Evolutionary conservation across 2,888 invertebrate species (phyloP), one percentile per base, ranked within the genome.

Genomic region (Habrosyne pyritoides): DNA sequence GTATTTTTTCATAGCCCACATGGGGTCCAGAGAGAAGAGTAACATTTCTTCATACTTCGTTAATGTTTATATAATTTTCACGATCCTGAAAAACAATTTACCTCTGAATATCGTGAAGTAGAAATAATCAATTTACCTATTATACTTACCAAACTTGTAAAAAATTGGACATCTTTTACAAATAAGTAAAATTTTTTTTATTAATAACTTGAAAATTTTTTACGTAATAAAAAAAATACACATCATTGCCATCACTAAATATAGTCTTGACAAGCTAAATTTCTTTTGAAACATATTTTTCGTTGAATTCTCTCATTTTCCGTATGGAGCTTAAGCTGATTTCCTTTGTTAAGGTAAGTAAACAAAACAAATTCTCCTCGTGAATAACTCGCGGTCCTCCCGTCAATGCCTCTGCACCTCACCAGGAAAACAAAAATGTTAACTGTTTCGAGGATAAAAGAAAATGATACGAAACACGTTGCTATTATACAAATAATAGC

Each of bases 311-410:
- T 70, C 69, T 71, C 72, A 73, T 74, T 75, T 66, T 65, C 71
- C 60, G 71, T 69, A 66, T 67, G 67, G 63, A 69, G 42, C 18
- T 26, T n/a, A 14, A 21, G 75, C 71, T 67, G 75, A 73, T 74
- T 68, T 67, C 64, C 69, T 70, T 72, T 71, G 78, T 77, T 77
- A 75, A 75, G 64, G 66, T 75, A 75, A 63, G 66, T 75, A 76
- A 76, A 75, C 75, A 77, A 75, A 72, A 71, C 69, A 68, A 69
- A 71, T 62, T 55, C 65, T 58, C 59, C 50, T 47, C 56, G 59
- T 42, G 55, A 56, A 53, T 51, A 4, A 46, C 49, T 53, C 56
- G 46, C 47, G 52, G 58, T 61, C 62, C 62, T 54, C 48, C 59
- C 60, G 58, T 59, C 65, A 63, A 64, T 61, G 63, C 50, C 60